Base-by-base conservation (phyloP, 2,113 vertebrate species). In the Aplodontia rufa region DNA sequence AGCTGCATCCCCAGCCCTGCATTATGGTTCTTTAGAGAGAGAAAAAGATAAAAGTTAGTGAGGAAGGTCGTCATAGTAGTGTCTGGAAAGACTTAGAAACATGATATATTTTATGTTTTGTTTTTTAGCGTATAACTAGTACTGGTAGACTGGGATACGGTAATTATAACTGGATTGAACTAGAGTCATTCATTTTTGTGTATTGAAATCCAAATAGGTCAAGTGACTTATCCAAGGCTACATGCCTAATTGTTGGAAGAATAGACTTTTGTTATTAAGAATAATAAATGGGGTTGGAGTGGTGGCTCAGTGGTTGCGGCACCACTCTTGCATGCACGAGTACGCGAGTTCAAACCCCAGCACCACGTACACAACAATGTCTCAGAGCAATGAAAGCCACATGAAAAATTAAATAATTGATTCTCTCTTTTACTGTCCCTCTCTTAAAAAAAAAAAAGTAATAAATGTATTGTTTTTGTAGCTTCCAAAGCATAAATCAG, bases 401-500 rank as follows among this genome's bases (percentile, higher is more conserved):
- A n/a, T n/a, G n/a, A n/a, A n/a, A n/a, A n/a, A n/a, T n/a, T n/a
- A n/a, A n/a, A n/a, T n/a, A n/a, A n/a, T n/a, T n/a, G n/a, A n/a
- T n/a, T n/a, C n/a, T n/a, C n/a, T n/a, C n/a, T n/a, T n/a, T n/a
- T n/a, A n/a, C n/a, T n/a, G n/a, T n/a, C n/a, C n/a, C n/a, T n/a
- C n/a, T n/a, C n/a, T n/a, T n/a, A n/a, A n/a, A n/a, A n/a, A n/a
- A n/a, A n/a, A n/a, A n/a, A 30, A 17, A 91, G 0, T 97, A 94
- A 96, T 71, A 93, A 81, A 62, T 89, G 2, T 82, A 71, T 83
- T 84, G 26, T 92, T 62, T 94, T 95, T 82, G 0, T 97, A 99
- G 99, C 99, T 99, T 98, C 99, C 99, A 96, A 98, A 99, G 55
- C 99, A 99, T 98, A 99, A 99, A 94, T 98, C 99, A 0, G 99